Evolutionary conservation across 2,797 vertebrate genomes (phyloP).

Genomic region (Molossus molossus): DNA sequence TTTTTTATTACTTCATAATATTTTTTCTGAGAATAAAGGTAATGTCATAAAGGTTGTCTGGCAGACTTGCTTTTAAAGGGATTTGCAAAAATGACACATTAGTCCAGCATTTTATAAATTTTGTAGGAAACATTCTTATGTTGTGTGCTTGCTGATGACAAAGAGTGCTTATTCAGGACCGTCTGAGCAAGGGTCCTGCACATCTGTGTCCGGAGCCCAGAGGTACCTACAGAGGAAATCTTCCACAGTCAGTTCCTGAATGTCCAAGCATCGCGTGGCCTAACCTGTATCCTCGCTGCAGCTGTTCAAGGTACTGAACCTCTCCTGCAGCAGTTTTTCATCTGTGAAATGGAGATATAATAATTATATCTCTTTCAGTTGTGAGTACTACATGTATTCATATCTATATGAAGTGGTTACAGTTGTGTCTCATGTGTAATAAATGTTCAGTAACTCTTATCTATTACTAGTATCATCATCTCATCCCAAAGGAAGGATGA

Average conservation of each 20-base stretch:
- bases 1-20: slow-evolving; percentile 32
- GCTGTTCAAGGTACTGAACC: not conserved
- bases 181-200: not conserved
- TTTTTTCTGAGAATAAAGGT: slow-evolving; percentile 53
- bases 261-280: not conserved
- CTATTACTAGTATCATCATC: not conserved
- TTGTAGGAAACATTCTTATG: not conserved
- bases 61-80: slow-evolving; percentile 35
- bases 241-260: not conserved
- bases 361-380: not conserved
- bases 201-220: not conserved
- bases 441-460: not conserved
- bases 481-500: not conserved
- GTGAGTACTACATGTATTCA: not conserved
- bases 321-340: not conserved
- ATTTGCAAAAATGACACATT: slow-evolving; percentile 43
- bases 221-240: not conserved
- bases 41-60: slow-evolving; percentile 31
- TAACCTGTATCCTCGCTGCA: not conserved
- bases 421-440: not conserved
- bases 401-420: not conserved
- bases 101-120: slow-evolving; percentile 59
- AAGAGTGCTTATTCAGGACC: not conserved
- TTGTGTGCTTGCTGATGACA: not conserved
- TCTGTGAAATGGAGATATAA: not conserved